Evolutionary conservation across 2,797 vertebrate genomes (phyloP).

Genomic region (Botia almorhae): DNA sequence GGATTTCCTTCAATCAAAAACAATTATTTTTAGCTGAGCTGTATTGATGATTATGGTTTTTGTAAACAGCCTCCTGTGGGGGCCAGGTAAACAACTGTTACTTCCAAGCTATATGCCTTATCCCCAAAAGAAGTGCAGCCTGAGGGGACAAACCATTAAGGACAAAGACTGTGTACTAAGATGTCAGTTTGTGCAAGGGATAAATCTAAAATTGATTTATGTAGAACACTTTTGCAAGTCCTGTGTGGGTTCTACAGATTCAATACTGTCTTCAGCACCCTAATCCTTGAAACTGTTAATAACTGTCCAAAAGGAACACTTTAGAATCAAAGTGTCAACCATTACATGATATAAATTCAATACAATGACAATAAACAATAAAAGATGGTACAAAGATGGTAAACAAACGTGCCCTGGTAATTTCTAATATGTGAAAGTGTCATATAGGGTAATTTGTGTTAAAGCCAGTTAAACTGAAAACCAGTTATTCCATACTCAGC

Average conservation of each 20-base stretch:
- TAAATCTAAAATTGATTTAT: neutral
- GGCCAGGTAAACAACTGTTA: conserved; percentile 49
- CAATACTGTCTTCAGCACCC: neutral
- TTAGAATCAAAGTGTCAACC: conserved; percentile 5
- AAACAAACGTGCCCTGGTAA: neutral
- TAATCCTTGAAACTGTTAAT: conserved; percentile 17
- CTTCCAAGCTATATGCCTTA: conserved; percentile 21
- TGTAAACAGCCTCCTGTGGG: conserved; percentile 52
- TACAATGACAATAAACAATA: conserved; percentile 6
- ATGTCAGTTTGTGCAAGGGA: conserved; percentile 1
- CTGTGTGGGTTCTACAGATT: conserved; percentile 16
- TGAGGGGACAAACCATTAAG: neutral
- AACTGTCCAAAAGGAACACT: conserved; percentile 28
- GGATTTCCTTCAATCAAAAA: conserved; percentile 63
- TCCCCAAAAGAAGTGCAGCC: conserved; percentile 12
- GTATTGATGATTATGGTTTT: conserved; percentile 40
- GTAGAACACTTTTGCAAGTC: conserved; percentile 11
- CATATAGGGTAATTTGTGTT: neutral
- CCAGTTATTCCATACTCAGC: neutral
- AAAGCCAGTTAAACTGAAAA: conserved; percentile 9
- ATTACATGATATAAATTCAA: neutral
- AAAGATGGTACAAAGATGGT: neutral
- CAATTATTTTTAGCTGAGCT: conserved; percentile 17
- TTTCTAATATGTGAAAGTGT: too few relatives aligned
- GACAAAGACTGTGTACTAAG: conserved; percentile 25